A percentile compares a stretch with the other conserved stretches of the same genome.
Conservation (phyloP, 2,113 vertebrate species). For the Eupsittula cactorum region DNA sequence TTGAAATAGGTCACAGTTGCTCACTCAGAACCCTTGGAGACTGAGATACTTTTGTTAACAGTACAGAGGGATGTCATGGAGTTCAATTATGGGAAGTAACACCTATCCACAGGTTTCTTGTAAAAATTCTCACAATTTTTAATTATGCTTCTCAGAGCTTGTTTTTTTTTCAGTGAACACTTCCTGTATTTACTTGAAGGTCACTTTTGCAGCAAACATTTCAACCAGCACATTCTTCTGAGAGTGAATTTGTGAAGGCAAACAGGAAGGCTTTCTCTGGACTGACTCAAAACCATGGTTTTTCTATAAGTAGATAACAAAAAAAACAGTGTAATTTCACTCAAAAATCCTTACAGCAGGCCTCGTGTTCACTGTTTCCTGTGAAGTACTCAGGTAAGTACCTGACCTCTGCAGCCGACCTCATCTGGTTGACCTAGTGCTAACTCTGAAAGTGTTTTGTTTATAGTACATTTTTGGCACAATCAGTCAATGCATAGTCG, state of each 20-base stretch:
- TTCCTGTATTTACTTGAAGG: not conserved
- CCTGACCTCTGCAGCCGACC: not conserved
- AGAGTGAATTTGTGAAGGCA: not conserved
- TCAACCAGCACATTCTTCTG: not conserved
- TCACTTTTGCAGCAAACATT: not conserved
- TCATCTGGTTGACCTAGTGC: not conserved
- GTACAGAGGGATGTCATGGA: not conserved
- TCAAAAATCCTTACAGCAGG: not conserved
- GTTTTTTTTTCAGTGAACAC: not conserved
- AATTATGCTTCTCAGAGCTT: not conserved
- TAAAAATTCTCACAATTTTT: not conserved
- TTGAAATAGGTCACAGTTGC: not conserved
- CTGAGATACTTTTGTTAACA: not conserved
- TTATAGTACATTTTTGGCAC: not conserved
- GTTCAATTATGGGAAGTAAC: not conserved
- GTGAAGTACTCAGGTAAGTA: not conserved
- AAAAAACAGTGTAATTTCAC: fast-evolving
- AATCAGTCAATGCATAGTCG: not conserved
- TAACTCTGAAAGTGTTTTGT: not conserved
- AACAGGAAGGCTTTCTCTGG: not conserved
- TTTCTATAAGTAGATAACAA: not conserved
- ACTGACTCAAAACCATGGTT: not conserved
- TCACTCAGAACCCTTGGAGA: not conserved
- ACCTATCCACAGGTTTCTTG: not conserved
- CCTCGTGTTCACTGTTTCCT: not conserved